Evolutionary conservation across 2,113 vertebrate genomes (phyloP).

Genomic region (Etheostoma cragini): DNA sequence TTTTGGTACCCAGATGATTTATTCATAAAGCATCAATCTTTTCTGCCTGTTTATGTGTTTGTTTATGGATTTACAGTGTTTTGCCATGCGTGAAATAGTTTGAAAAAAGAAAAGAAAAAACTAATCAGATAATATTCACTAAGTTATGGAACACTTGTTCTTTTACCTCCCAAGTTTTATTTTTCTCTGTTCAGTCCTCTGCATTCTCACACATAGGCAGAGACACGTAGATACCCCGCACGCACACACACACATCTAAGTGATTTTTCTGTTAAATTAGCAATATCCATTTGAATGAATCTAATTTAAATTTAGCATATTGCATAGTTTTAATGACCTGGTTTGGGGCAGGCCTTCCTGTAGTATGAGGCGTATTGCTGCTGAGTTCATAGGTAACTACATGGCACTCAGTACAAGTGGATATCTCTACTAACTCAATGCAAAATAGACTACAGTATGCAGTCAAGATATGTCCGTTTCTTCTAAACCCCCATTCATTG

Average conservation of each 20-base stretch:
- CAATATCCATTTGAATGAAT: conserved; percentile 4
- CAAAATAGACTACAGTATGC: no score
- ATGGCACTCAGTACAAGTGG: neutral
- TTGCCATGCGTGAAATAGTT: conserved; percentile 74
- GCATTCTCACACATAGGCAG: conserved; percentile 18
- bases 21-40: conserved; percentile 81
- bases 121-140: conserved; percentile 74
- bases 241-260: no score
- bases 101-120: conserved; percentile 41
- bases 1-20: conserved; percentile 73
- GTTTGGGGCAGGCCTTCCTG: neutral
- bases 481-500: neutral
- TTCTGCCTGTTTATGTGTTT: conserved; percentile 76
- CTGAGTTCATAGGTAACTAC: conserved; percentile 3
- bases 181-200: conserved; percentile 41
- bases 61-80: conserved; percentile 78
- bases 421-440: neutral
- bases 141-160: conserved; percentile 73
- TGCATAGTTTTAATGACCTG: conserved; percentile 16
- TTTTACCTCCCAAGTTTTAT: conserved; percentile 56
- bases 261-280: neutral
- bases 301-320: conserved; percentile 4
- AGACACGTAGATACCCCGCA: neutral
- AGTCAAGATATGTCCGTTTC: conserved; percentile 22
- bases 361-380: neutral